Evolutionary conservation across 1,140 invertebrate species (phyloP).

Genomic region (Cherax destructor): DNA sequence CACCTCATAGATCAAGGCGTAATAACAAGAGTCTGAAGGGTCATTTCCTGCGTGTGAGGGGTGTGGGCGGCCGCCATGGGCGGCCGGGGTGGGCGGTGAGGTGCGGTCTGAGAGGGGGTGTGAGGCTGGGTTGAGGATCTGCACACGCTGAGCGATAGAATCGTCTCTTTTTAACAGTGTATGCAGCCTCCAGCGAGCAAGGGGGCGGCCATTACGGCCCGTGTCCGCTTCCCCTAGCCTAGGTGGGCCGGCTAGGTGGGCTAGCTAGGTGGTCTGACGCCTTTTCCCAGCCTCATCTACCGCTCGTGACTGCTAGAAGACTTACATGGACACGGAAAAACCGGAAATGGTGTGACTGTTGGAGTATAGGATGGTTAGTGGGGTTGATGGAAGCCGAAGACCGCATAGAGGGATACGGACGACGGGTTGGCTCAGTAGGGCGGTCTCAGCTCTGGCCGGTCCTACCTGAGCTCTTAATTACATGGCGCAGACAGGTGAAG

Average conservation of each 20-base stretch:
- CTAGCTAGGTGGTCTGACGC: not conserved
- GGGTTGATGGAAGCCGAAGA: not conserved
- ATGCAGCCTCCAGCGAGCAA: conserved; percentile 33
- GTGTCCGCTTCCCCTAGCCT: conserved; percentile 4
- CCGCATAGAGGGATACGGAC: conserved; percentile 28
- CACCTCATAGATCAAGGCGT: conserved; percentile 36
- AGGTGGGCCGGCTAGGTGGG: conserved; percentile 3
- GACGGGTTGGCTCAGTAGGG: conserved; percentile 34
- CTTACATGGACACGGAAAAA: not conserved
- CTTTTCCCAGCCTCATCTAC: not conserved
- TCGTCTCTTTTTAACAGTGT: conserved; percentile 57
- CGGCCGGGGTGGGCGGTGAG: not conserved
- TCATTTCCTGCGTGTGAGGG: conserved; percentile 8
- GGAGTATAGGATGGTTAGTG: not conserved
- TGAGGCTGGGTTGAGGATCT: conserved; percentile 34
- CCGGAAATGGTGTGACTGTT: not conserved
- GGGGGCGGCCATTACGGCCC: conserved; percentile 50
- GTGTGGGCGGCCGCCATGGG: not conserved
- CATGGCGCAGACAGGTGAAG: conserved; percentile 59
- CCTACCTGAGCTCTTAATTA: conserved; percentile 67
- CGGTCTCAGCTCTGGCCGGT: conserved; percentile 38
- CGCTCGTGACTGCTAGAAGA: too few relatives aligned
- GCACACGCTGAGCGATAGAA: conserved; percentile 57
- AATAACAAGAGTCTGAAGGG: conserved; percentile 16
- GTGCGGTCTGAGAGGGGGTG: not conserved